phyloP scores from a whole-genome alignment of 2,797 vertebrate genomes.

The Knipowitschia caucasica region DNA sequence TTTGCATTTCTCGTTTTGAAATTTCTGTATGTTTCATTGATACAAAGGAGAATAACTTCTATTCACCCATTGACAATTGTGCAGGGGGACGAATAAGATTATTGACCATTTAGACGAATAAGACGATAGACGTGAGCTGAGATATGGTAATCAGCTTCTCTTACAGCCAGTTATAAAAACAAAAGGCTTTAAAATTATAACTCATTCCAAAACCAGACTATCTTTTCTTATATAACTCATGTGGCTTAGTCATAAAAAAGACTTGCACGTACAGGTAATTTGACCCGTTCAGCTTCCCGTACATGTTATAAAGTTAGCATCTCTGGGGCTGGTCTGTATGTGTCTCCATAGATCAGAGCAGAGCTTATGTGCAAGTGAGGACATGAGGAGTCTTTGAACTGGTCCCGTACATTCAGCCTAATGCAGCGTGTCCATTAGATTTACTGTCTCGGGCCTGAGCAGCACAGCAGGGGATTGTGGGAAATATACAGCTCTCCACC shows the following conservation, averaged over 20 bases:
- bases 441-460: slow-evolving; percentile 25
- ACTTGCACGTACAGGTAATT: not conserved
- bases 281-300: not conserved
- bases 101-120: too few relatives aligned
- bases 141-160: too few relatives aligned
- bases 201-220: not conserved
- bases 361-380: slow-evolving; percentile 13
- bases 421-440: slow-evolving; percentile 23
- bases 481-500: slow-evolving; percentile 5
- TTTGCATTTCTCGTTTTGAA: too few relatives aligned
- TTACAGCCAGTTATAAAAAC: too few relatives aligned
- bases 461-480: slow-evolving; percentile 7
- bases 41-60: too few relatives aligned
- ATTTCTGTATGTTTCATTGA: too few relatives aligned
- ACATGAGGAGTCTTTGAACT: slow-evolving; percentile 43
- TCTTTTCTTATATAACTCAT: not conserved
- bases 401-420: slow-evolving; percentile 5
- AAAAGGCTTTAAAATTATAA: not conserved
- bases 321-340: not conserved
- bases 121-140: too few relatives aligned
- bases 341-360: not conserved
- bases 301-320: not conserved
- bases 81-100: too few relatives aligned
- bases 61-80: too few relatives aligned
- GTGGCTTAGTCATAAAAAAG: not conserved